Conservation (phyloP, 2,888 invertebrate genomes). For the Ischnus inquisitorius region DNA sequence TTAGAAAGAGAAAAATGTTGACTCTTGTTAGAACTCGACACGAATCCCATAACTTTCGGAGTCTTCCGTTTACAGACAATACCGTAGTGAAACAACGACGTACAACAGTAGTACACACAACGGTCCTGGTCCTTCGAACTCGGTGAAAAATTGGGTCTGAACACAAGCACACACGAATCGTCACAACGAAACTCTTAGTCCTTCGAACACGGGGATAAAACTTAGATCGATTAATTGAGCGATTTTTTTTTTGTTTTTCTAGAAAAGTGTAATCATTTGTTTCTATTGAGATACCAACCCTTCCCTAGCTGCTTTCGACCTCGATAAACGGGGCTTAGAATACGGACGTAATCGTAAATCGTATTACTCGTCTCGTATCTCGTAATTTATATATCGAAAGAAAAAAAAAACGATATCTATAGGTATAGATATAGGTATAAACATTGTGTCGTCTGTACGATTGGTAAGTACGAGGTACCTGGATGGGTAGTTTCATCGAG, state of each 20-base stretch:
- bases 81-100: conserved; percentile 18
- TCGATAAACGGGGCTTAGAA: conserved; percentile 69
- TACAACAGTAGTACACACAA: conserved; percentile 26
- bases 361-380: conserved; percentile 65
- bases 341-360: conserved; percentile 66
- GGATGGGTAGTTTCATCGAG: conserved; percentile 51
- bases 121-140: conserved; percentile 3
- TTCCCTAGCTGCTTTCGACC: conserved; percentile 84
- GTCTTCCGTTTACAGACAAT: background rate
- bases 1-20: conserved; percentile 27
- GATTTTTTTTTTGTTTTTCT: conserved; percentile 51
- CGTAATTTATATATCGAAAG: conserved; percentile 65
- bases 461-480: conserved; percentile 76
- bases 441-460: conserved; percentile 69
- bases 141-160: conserved; percentile 15
- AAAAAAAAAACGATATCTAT: conserved; percentile 13
- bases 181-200: conserved; percentile 41
- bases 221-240: conserved; percentile 46
- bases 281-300: conserved; percentile 75
- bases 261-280: conserved; percentile 33
- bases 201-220: conserved; percentile 52
- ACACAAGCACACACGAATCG: conserved; percentile 54
- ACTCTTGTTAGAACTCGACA: conserved; percentile 12
- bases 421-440: conserved; percentile 53
- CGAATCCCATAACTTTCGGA: background rate